These are phyloP conservation scores for Chrysochloris asiatica DNA, from an alignment of 2,113 vertebrate species.

Conservation along the genomic window DNA sequence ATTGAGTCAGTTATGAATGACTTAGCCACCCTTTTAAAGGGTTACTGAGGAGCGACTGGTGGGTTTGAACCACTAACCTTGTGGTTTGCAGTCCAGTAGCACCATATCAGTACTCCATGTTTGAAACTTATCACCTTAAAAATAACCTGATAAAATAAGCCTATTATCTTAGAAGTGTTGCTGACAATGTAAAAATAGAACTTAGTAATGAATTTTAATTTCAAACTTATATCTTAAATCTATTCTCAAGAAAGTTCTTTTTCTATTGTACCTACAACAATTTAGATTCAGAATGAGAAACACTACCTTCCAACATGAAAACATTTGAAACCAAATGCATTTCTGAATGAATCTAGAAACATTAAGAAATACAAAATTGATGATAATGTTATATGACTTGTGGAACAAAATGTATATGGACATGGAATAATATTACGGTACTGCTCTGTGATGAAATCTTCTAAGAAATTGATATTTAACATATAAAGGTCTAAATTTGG, in stretches of 20 bases:
- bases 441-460: not conserved
- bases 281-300: constrained; percentile 19
- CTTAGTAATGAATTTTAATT: constrained; percentile 21
- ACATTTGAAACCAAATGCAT: constrained; percentile 28
- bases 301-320: not conserved
- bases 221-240: constrained; percentile 21
- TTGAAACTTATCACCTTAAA: constrained; percentile 39
- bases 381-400: not conserved
- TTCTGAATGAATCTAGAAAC: constrained; percentile 13
- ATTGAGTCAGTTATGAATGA: too few relatives aligned
- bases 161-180: constrained; percentile 31
- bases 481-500: not conserved
- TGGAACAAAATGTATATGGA: not conserved
- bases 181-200: constrained; percentile 35
- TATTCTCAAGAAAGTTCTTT: not conserved
- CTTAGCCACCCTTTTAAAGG: too few relatives aligned
- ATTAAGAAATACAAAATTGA: not conserved
- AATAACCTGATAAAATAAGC: constrained; percentile 31
- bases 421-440: not conserved
- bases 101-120: too few relatives aligned
- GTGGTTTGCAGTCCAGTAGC: too few relatives aligned
- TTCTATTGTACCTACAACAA: not conserved
- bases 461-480: not conserved
- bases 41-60: too few relatives aligned
- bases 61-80: too few relatives aligned